Conservation (phyloP, 92 coral and sea anemone genomes). For the Zoanthus sansibaricus region DNA sequence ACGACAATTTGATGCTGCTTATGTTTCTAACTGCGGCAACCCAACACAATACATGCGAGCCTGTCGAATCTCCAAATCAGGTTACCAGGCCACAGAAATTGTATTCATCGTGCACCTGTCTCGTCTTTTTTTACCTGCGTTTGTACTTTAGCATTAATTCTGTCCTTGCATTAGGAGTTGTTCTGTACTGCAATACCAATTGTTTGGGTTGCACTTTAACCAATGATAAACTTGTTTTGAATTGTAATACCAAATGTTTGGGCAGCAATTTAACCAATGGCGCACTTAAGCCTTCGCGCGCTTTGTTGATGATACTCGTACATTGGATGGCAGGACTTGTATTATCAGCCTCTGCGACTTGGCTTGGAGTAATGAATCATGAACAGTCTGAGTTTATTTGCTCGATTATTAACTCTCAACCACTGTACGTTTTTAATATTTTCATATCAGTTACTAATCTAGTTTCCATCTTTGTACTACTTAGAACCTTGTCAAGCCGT, state of each 20-base stretch:
- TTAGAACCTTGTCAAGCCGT: conserved; percentile 20
- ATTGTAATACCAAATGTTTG: neutral
- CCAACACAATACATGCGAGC: neutral
- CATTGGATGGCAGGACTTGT: conserved; percentile 15
- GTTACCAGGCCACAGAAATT: neutral
- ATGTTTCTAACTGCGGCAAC: conserved; percentile 11
- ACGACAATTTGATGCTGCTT: conserved; percentile 25
- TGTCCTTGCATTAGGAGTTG: conserved; percentile 9
- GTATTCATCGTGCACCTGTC: neutral
- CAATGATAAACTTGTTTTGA: neutral
- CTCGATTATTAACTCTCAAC: neutral
- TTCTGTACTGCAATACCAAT: neutral
- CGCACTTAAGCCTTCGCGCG: conserved; percentile 6
- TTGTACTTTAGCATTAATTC: conserved; percentile 11
- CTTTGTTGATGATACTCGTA: neutral
- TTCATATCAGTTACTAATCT: neutral
- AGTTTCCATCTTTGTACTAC: conserved; percentile 19
- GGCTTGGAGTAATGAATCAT: neutral
- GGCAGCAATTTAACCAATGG: neutral
- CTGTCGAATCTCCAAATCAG: neutral
- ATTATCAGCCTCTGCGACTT: neutral
- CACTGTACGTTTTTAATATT: neutral
- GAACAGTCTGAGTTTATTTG: neutral
- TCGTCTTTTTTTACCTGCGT: neutral
- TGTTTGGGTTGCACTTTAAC: neutral